Evolutionary conservation across 2,113 vertebrate species (phyloP).

Genomic region (Gopherus flavomarginatus): DNA sequence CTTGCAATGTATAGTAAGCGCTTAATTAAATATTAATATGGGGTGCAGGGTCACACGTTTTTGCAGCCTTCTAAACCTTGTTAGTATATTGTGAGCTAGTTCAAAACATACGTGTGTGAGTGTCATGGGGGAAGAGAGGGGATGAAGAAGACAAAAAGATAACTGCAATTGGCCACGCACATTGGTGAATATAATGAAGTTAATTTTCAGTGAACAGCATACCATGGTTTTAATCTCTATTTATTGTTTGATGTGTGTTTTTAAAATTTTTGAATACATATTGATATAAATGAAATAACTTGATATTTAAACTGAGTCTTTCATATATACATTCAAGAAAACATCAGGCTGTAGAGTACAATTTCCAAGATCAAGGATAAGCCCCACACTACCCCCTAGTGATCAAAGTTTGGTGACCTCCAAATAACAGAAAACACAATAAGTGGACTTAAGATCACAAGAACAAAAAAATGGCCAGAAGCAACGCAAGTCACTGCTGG

Average conservation of each 20-base stretch:
- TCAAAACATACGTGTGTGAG: not conserved
- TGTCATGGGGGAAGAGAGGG: not conserved
- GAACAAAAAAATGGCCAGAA: slow-evolving; percentile 88
- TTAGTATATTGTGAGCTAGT: slow-evolving; percentile 5
- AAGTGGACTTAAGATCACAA: slow-evolving; percentile 88
- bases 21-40: slow-evolving; percentile 62
- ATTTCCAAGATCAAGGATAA: slow-evolving; percentile 80
- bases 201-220: not conserved
- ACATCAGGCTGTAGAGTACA: slow-evolving; percentile 72
- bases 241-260: not conserved
- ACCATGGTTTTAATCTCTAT: not conserved
- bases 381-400: slow-evolving; percentile 80
- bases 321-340: slow-evolving; percentile 55
- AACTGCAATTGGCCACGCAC: not conserved
- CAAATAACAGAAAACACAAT: slow-evolving; percentile 85
- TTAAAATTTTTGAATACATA: slow-evolving; percentile 48
- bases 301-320: slow-evolving; percentile 61
- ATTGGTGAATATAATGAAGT: not conserved
- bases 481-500: slow-evolving; percentile 83
- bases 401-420: slow-evolving; percentile 88
- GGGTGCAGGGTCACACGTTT: slow-evolving; percentile 31
- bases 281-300: slow-evolving; percentile 12
- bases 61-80: slow-evolving; percentile 28
- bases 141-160: not conserved
- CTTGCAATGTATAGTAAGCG: slow-evolving; percentile 16